phyloP scores from a whole-genome alignment of 2,888 invertebrate genomes.

The Diloba caeruleocephala region DNA sequence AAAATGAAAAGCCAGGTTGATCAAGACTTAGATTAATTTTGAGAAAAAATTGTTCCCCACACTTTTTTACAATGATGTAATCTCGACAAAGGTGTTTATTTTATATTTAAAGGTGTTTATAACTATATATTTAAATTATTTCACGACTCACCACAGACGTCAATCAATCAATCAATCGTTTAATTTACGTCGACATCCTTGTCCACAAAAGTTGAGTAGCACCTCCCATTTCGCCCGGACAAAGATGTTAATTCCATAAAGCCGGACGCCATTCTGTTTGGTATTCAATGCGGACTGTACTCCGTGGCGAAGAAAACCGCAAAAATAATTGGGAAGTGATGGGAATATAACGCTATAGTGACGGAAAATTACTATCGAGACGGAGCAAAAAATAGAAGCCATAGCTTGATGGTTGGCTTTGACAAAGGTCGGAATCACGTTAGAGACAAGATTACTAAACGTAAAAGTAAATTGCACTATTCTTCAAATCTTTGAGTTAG shows the following conservation, averaged over 20 bases:
- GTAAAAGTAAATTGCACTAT: not conserved
- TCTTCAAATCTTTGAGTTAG: too few relatives aligned
- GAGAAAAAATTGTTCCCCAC: too few relatives aligned
- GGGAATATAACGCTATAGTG: slow-evolving; percentile 71
- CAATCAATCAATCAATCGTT: too few relatives aligned
- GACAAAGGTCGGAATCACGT: too few relatives aligned
- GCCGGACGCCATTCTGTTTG: slow-evolving; percentile 76
- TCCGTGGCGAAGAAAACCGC: slow-evolving; percentile 82
- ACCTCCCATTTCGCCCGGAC: slow-evolving; percentile 67
- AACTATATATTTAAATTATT: too few relatives aligned
- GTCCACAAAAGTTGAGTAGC: slow-evolving; percentile 8
- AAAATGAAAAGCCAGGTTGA: too few relatives aligned
- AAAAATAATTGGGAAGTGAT: slow-evolving; percentile 88
- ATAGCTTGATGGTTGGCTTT: not conserved
- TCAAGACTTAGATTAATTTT: too few relatives aligned
- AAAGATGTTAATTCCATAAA: slow-evolving; percentile 85
- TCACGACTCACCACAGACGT: too few relatives aligned
- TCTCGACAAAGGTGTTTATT: too few relatives aligned
- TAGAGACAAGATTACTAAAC: not conserved
- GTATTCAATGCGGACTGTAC: slow-evolving; percentile 77
- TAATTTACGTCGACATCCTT: slow-evolving; percentile 25
- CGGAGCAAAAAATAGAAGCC: not conserved
- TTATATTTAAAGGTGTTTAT: too few relatives aligned
- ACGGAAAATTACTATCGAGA: slow-evolving; percentile 20
- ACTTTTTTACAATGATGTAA: too few relatives aligned